These are phyloP conservation scores for Drosophila mulleri DNA, from an alignment of 2,888 invertebrate genomes.

Conservation along the genomic window DNA sequence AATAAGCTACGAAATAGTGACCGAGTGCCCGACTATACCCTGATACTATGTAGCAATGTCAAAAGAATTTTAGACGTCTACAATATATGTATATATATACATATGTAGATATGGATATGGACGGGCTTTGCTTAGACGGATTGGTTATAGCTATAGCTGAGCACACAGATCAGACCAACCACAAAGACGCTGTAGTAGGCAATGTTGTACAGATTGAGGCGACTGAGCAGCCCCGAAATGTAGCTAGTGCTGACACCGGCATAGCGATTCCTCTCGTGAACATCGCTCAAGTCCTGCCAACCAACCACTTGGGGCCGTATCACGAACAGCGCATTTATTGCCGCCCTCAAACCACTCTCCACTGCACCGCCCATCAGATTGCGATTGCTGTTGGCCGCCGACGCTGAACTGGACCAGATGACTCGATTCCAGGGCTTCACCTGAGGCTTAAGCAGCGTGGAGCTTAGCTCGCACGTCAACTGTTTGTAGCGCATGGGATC, in stretches of 20 bases:
- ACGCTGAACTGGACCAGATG: conserved; percentile 82
- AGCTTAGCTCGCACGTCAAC: conserved; percentile 66
- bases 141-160: conserved; percentile 44
- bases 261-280: conserved; percentile 60
- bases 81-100: background rate
- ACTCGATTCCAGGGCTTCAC: conserved; percentile 82
- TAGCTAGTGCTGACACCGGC: conserved; percentile 27
- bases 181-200: conserved; percentile 74
- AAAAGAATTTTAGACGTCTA: conserved; percentile 33
- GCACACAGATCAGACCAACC: conserved; percentile 62
- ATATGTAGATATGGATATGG: background rate
- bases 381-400: conserved; percentile 78
- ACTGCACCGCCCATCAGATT: conserved; percentile 84
- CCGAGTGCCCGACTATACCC: conserved; percentile 13
- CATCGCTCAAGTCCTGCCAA: conserved; percentile 81
- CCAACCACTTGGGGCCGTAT: conserved; percentile 82
- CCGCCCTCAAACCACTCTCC: conserved; percentile 83
- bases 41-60: conserved; percentile 27
- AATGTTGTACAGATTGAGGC: conserved; percentile 83
- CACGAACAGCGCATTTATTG: conserved; percentile 78
- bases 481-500: conserved; percentile 64
- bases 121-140: background rate
- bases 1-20: conserved; percentile 22
- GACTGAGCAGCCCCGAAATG: conserved; percentile 63
- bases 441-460: conserved; percentile 62